Base-by-base conservation (phyloP, 2,113 vertebrate species). In the Leptobrachium leishanense region DNA sequence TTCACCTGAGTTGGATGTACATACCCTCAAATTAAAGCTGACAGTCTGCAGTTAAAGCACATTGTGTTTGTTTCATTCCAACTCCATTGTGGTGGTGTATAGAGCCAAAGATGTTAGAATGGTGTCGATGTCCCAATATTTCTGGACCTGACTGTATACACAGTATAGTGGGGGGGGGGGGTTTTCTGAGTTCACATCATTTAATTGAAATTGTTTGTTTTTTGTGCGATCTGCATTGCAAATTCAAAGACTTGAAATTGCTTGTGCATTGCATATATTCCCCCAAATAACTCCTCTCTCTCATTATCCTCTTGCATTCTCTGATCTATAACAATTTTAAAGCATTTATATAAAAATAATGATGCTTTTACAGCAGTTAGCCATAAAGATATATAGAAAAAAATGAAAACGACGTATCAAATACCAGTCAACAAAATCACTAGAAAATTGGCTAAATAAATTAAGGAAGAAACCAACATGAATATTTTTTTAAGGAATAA, bases 401-500 rank as follows among this genome's bases (percentile, higher is more conserved):
- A 4, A 5, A 64, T 3, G n/a, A 59, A 2, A 11, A 12, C 11
- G 6, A 8, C 2, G 55, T 59, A 1, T 59, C 55, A 13, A 11
- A 59, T 3, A 15, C 55, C 13, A 11, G 6, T 54, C 6, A 54
- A 54, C 6, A 54, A 13, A 59, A 59, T 12, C 3, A 3, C 13
- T 59, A 59, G 13, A 59, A 13, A 11, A 15, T 59, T 11, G 55
- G 9, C 13, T 59, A 12, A 12, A 68, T 65, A 39, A 15, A 41
- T 31, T 31, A 57, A 68, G 53, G 54, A 42, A 76, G n/a, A 68
- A 55, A 54, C 15, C n/a, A 40, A 68, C 40, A 40, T 7, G 8
- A 87, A 83, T 31, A 84, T 76, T 82, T 85, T 70, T 82, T 83
- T 88, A 87, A 87, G 87, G 85, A 87, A 84, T 86, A 89, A 86